Evolutionary conservation across 1,140 invertebrate genomes (phyloP).

Genomic region (Leucophenga varia): DNA sequence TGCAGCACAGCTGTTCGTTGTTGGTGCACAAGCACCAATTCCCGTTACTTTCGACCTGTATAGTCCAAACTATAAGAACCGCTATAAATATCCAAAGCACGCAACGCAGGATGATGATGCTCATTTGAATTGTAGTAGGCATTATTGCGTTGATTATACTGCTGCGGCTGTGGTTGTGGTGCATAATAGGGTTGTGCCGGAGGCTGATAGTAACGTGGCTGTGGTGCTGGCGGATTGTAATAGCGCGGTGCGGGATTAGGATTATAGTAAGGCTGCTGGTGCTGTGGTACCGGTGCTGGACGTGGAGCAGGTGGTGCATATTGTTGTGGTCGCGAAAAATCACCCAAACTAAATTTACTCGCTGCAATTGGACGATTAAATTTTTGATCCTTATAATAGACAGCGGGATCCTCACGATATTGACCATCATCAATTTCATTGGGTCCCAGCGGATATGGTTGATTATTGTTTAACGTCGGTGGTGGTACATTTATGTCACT

Average conservation of each 20-base stretch:
- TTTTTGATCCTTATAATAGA: slow-evolving; percentile 73
- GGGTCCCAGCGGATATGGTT: slow-evolving; percentile 62
- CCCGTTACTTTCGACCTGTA: slow-evolving; percentile 44
- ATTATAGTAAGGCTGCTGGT: slow-evolving; percentile 51
- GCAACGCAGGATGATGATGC: slow-evolving; percentile 47
- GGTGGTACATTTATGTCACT: slow-evolving; percentile 78
- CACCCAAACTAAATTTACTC: slow-evolving; percentile 46
- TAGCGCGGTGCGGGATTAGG: slow-evolving; percentile 24
- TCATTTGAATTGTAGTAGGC: slow-evolving; percentile 7
- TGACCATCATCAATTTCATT: slow-evolving; percentile 78
- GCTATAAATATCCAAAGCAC: slow-evolving; percentile 44
- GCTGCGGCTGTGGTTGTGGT: slow-evolving; percentile 41
- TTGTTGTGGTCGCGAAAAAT: slow-evolving; percentile 37
- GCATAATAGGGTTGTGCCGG: slow-evolving; percentile 40
- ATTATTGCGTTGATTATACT: slow-evolving; percentile 27
- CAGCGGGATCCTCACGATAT: slow-evolving; percentile 76
- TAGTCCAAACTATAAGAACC: slow-evolving; percentile 55
- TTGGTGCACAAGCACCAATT: slow-evolving; percentile 15
- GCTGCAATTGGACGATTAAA: slow-evolving; percentile 60
- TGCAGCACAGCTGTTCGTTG: slow-evolving; percentile 17
- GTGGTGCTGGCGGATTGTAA: slow-evolving; percentile 36
- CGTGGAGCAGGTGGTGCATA: slow-evolving; percentile 34
- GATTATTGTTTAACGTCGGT: slow-evolving; percentile 63
- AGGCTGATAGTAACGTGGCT: slow-evolving; percentile 54
- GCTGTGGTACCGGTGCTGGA: slow-evolving; percentile 25